Evolutionary conservation across 2,797 vertebrate genomes (phyloP), one percentile per base, ranked within the genome.

Genomic region (Limnodromus scolopaceus): DNA sequence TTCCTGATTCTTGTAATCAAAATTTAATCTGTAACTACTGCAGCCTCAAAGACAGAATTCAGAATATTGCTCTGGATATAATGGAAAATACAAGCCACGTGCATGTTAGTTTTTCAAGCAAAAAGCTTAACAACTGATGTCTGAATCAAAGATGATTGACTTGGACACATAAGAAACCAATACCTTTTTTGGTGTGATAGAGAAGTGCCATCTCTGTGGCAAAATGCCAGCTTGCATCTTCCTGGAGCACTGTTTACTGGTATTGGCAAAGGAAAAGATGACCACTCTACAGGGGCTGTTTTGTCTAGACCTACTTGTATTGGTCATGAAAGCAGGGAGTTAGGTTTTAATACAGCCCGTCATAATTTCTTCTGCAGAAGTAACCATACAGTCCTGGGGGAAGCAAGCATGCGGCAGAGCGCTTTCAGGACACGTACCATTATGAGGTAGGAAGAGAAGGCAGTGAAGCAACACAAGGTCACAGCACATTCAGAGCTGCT

Each of bases 361-460:
- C 76, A 45, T 28, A 78, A 81, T 7, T 48, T 13, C 12, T 77
- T 77, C 48, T 81, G 27, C 38, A 78, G 86, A 60, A 48, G 53
- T 41, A 91, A 22, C 58, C 12, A 4, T 43, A 2, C 54, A 63
- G 39, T 39, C 15, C 41, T 16, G 9, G 53, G 11, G 32, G 11
- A 48, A 71, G 61, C 2, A 14, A 51, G 39, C 24, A 9, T 4
- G 43, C 0, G 5, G 66, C 32, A 51, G 46, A 74, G 17, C 43
- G 7, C 25, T 58, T 66, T 55, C 72, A 88, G 71, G 27, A 58
- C 30, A 32, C 0, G 0, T 6, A 25, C 30, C 7, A 0, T 51
- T 48, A 74, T 4, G 32, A 85, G 20, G 25, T 1, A 32, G 45
- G 28, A 87, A 75, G 53, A 46, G 32, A 61, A 69, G 46, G 24